These are phyloP conservation scores for Pinctada fucata DNA, from an alignment of 2,888 invertebrate species.

Conservation along the genomic window DNA sequence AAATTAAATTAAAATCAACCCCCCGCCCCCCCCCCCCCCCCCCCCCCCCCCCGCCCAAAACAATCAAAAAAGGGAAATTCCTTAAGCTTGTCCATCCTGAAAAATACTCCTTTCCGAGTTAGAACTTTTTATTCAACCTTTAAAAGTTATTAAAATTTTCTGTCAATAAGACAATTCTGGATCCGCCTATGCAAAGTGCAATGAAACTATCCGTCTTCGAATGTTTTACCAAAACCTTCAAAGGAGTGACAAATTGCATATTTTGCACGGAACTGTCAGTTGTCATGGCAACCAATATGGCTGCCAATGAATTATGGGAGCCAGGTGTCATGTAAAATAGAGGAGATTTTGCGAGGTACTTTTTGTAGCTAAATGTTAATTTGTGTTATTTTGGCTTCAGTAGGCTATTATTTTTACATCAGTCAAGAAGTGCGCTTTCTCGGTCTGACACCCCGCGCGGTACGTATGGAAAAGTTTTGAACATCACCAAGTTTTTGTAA, in stretches of 20 bases:
- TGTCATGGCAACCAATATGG: constrained; percentile 11
- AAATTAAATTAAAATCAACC: too few species aligned
- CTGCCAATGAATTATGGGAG: constrained; percentile 9
- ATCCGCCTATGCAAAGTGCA: too few species aligned
- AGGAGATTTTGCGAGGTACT: neutral
- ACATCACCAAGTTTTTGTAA: too few species aligned
- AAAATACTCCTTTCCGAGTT: too few species aligned
- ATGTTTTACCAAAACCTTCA: constrained; percentile 5
- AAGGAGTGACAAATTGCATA: constrained; percentile 17
- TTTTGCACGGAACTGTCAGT: constrained; percentile 15
- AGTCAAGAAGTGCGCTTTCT: neutral
- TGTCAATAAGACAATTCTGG: too few species aligned
- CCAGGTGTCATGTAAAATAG: constrained; percentile 3
- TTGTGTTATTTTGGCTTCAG: constrained; percentile 15
- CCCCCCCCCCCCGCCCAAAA: too few species aligned
- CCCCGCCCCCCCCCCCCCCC: too few species aligned
- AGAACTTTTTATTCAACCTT: too few species aligned
- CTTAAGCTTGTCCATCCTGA: too few species aligned
- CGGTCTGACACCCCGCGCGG: neutral
- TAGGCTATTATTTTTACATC: constrained; percentile 11
- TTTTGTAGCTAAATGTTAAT: constrained; percentile 10
- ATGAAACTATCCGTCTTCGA: neutral
- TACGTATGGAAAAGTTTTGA: too few species aligned
- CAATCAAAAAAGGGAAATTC: too few species aligned
- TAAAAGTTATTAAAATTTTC: too few species aligned